Percentiles rank a stretch among this genome's conserved stretches.
These are phyloP conservation scores for Gasterosteus nipponicus DNA, from an alignment of 2,113 vertebrate species.

Conservation along the genomic window DNA sequence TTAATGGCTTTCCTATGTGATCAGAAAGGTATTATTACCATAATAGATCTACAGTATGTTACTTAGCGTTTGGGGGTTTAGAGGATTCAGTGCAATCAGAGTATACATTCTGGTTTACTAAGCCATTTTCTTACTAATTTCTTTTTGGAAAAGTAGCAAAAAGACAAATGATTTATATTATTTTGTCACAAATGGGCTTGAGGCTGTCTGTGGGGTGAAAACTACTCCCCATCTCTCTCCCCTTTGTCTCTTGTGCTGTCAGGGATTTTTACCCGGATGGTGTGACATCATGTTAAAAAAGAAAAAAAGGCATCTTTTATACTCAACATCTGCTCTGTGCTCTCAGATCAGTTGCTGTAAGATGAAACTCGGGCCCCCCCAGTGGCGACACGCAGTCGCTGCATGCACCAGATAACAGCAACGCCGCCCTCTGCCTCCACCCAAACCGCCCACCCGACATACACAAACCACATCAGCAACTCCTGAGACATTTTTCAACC, in stretches of 20 bases:
- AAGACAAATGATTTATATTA: background rate
- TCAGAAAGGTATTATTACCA: slow-evolving; percentile 71
- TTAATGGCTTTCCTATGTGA: slow-evolving; percentile 77
- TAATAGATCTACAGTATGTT: slow-evolving; percentile 76
- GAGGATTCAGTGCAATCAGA: slow-evolving; percentile 92
- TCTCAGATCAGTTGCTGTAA: background rate
- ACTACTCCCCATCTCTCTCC: background rate
- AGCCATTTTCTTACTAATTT: no score
- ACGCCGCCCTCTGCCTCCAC: background rate
- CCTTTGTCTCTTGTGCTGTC: background rate
- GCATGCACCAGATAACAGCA: slow-evolving; percentile 1
- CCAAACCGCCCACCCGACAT: background rate
- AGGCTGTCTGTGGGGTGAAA: background rate
- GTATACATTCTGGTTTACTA: slow-evolving; percentile 72
- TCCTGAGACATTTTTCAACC: slow-evolving; percentile 17
- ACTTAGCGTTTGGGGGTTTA: slow-evolving; percentile 80
- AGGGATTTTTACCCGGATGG: background rate
- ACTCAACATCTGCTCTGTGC: slow-evolving; percentile 17
- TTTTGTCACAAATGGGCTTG: no score
- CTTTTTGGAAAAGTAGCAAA: background rate
- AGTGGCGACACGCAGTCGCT: background rate
- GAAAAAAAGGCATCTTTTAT: background rate
- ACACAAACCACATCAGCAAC: slow-evolving; percentile 29
- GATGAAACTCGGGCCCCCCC: slow-evolving; percentile 10
- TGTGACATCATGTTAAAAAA: background rate